Conservation (phyloP, 2,888 invertebrate genomes). For the Diplazon laetatorius region DNA sequence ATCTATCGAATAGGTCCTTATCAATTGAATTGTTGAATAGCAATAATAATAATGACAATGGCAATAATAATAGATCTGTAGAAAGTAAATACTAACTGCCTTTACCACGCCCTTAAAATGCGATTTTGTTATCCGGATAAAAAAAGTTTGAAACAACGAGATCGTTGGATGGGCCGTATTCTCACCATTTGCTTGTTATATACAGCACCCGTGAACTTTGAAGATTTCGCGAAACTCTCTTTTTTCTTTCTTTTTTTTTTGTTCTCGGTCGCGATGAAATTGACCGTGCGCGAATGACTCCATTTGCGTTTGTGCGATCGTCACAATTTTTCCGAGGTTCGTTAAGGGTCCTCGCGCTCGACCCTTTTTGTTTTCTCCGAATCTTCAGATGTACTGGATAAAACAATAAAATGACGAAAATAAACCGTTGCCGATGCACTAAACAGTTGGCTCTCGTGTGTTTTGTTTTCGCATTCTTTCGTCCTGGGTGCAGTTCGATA, state of each 20-base stretch:
- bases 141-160: background rate
- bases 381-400: background rate
- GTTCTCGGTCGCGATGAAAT: slow-evolving; percentile 47
- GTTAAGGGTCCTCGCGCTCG: slow-evolving; percentile 33
- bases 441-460: background rate
- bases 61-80: too few relatives aligned
- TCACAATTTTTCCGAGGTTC: slow-evolving; percentile 43
- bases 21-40: background rate
- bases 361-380: too few relatives aligned
- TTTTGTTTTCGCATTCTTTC: too few relatives aligned
- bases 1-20: background rate
- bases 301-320: slow-evolving; percentile 51
- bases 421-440: background rate
- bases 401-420: slow-evolving; percentile 7
- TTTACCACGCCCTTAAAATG: too few relatives aligned
- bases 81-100: too few relatives aligned
- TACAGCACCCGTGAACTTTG: slow-evolving; percentile 26
- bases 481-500: too few relatives aligned
- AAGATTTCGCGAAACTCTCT: slow-evolving; percentile 38
- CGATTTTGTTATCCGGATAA: background rate
- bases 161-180: slow-evolving; percentile 1
- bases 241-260: too few relatives aligned
- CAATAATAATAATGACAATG: too few relatives aligned
- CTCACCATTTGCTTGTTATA: background rate
- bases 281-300: slow-evolving; percentile 59